Evolutionary conservation across 1,140 invertebrate genomes (phyloP).

Genomic region (Orchestia grillus): DNA sequence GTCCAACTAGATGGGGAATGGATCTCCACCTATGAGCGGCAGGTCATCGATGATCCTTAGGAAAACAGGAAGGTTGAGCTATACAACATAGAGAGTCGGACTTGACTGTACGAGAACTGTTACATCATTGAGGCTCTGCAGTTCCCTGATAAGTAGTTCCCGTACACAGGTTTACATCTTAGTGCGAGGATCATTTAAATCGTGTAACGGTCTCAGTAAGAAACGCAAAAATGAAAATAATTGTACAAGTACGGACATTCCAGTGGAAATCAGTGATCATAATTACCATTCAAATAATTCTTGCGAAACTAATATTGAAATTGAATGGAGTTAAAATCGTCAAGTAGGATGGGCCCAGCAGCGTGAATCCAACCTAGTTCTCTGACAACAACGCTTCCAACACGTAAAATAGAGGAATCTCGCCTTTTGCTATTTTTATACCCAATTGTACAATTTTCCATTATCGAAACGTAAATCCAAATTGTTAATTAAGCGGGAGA

Average conservation of each 20-base stretch:
- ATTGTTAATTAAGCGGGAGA: not conserved
- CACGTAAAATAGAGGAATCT: not conserved
- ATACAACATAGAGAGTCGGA: no score
- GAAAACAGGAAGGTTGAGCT: no score
- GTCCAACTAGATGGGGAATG: no score
- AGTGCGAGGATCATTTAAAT: no score
- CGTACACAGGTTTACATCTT: no score
- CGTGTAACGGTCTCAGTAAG: no score
- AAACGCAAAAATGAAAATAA: not conserved
- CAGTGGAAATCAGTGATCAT: not conserved
- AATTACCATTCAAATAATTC: not conserved
- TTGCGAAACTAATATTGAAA: not conserved
- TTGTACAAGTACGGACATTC: not conserved
- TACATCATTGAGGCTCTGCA: no score
- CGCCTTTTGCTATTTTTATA: not conserved
- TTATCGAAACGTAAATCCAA: not conserved
- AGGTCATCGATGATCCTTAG: no score
- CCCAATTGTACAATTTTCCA: not conserved
- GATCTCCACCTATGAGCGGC: no score
- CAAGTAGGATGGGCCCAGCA: not conserved
- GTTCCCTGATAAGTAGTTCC: no score
- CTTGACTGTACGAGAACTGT: no score
- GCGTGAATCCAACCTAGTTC: not conserved
- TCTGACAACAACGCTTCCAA: not conserved
- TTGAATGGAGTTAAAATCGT: not conserved